phyloP scores from a whole-genome alignment of 23 tunicate species.

The Trididemnum nubilum region DNA sequence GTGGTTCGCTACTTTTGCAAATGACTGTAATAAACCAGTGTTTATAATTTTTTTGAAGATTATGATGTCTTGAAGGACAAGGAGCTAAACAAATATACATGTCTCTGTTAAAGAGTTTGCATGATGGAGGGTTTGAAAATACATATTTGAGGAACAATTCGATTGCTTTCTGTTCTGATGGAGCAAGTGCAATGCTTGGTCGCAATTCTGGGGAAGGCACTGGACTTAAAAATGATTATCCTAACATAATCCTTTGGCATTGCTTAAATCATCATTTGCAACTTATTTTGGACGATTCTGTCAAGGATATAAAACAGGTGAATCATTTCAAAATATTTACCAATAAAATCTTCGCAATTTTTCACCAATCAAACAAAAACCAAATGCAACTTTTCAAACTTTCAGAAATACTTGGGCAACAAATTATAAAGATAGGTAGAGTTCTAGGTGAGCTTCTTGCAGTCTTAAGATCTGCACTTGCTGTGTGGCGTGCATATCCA shows the following conservation, averaged over 20 bases:
- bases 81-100: slow-evolving; percentile 36
- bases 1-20: too few relatives aligned
- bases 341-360: slow-evolving; percentile 30
- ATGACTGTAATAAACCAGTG: neutral
- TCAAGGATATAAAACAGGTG: slow-evolving; percentile 29
- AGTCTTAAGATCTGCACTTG: slow-evolving; percentile 27
- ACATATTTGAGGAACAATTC: slow-evolving; percentile 24
- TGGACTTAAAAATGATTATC: slow-evolving; percentile 34
- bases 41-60: slow-evolving; percentile 40
- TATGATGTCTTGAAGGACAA: slow-evolving; percentile 14
- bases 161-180: slow-evolving; percentile 57
- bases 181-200: slow-evolving; percentile 58
- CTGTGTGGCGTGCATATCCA: slow-evolving; percentile 46
- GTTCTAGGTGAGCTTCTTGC: slow-evolving; percentile 24
- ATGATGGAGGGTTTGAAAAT: slow-evolving; percentile 33
- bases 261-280: slow-evolving; percentile 40
- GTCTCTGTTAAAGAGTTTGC: slow-evolving; percentile 34
- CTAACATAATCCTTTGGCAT: slow-evolving; percentile 38
- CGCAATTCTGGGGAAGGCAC: slow-evolving; percentile 31
- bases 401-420: slow-evolving; percentile 32
- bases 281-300: slow-evolving; percentile 35
- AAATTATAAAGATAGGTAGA: slow-evolving; percentile 35
- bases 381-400: slow-evolving; percentile 45
- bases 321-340: slow-evolving; percentile 35
- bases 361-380: slow-evolving; percentile 39